Evolutionary conservation across 2,888 invertebrate species (phyloP), one percentile per base, ranked within the genome.

Genomic region (Agapostemon virescens): DNA sequence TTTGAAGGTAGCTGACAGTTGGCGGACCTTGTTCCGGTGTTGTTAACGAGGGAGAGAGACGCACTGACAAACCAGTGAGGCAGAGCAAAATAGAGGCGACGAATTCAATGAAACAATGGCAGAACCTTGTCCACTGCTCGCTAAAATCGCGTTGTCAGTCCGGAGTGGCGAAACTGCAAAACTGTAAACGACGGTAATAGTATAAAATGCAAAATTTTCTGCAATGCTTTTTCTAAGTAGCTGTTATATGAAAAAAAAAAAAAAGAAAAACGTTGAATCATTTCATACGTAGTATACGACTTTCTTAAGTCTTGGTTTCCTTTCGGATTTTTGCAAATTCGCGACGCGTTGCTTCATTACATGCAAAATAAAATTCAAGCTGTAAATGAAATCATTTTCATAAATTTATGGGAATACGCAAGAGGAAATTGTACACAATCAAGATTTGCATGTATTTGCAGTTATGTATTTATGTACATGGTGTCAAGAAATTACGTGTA

Each of bases 41-140:
- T 11, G 23, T n/a, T 26, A 23, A 55, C 55, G 55, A 55, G 55
- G 55, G 23, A 26, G 3, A 52, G 52, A 52, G 23, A 55, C 15
- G 26, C 26, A 15, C 5, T 17, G 55, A 55, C 15, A 17, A 55
- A 26, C 55, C 55, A 15, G 26, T 55, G 13, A 55, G 1, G 5
- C 55, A 26, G 23, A 55, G 26, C 55, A 26, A 26, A 55, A 55
- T 55, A 26, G 15, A 15, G 13, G 55, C 55, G 23, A 55, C 26
- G 55, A 55, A 55, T 55, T 26, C 26, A 55, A 55, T 55, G 55
- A 55, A 55, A 55, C 55, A 55, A 55, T 55, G 26, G 1, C 26
- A 55, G 15, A 55, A 55, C 17, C 26, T 55, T 55, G 55, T 55
- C 55, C 26, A 26, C 26, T 15, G 26, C 15, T 30, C 15, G 55